Evolutionary conservation across 1,140 invertebrate species (phyloP).

Genomic region (Trachymyrmex septentrionalis): DNA sequence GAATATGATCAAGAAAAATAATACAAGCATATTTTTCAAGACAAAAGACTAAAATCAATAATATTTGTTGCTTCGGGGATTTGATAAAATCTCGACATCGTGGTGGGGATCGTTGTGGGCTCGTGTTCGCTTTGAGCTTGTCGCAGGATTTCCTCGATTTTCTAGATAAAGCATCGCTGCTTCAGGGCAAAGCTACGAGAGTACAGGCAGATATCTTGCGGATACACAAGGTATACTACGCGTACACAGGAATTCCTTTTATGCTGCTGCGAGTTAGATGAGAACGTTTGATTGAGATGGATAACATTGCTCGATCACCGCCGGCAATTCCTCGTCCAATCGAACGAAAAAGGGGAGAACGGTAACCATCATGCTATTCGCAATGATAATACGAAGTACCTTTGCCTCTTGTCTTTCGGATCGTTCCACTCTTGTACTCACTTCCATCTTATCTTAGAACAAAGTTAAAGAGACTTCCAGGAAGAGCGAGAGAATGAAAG

Average conservation of each 20-base stretch:
- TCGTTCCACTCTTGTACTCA: background rate
- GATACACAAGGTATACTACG: slow-evolving; percentile 15
- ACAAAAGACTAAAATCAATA: slow-evolving; percentile 41
- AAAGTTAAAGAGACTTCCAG: background rate
- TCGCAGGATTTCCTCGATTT: slow-evolving; percentile 53
- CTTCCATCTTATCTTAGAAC: background rate
- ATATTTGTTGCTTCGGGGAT: slow-evolving; percentile 54
- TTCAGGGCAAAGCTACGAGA: slow-evolving; percentile 8
- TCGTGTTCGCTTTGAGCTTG: slow-evolving; percentile 51
- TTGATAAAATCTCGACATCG: slow-evolving; percentile 60
- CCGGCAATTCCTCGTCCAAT: slow-evolving; percentile 65
- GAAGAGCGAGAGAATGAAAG: background rate
- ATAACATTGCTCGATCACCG: slow-evolving; percentile 73
- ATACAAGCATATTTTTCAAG: slow-evolving; percentile 3
- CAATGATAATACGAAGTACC: slow-evolving; percentile 55
- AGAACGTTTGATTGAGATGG: slow-evolving; percentile 72
- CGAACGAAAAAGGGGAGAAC: slow-evolving; percentile 13
- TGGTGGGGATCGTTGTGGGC: background rate
- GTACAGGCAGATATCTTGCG: background rate
- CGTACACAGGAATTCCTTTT: slow-evolving; percentile 69
- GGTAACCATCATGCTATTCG: background rate
- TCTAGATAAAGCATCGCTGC: slow-evolving; percentile 68
- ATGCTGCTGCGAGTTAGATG: slow-evolving; percentile 44
- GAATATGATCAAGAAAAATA: slow-evolving; percentile 22
- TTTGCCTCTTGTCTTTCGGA: background rate